Evolutionary conservation across 2,888 invertebrate species (phyloP), one percentile per base, ranked within the genome.

Genomic region (Cryptus armator): DNA sequence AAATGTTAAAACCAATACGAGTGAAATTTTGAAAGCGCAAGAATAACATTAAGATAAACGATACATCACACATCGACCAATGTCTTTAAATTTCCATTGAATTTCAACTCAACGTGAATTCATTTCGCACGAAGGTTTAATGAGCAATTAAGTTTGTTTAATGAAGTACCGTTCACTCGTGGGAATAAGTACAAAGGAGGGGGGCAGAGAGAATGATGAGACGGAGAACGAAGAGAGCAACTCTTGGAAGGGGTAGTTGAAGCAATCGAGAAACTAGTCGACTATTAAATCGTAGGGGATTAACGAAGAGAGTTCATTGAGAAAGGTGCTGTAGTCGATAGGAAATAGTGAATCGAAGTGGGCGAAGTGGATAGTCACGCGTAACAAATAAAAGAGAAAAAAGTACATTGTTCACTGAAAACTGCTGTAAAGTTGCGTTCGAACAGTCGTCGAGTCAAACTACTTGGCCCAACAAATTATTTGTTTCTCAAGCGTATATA

Each of bases 381-480:
- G 46, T 53, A 67, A 24, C n/a, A 29, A 48, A 48, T 32, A 70
- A 12, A 16, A 32, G 37, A 70, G 43, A 37, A 66, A 64, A 71
- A 82, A 12, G 14, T 7, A 6, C 7, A 53, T 10, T 29, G 24
- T 66, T 14, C 19, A 12, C n/a, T 1, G 66, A 53, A 76, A 76
- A 51, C 43, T 66, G 51, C 12, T 59, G 53, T 67, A 32, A 56
- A 37, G 19, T 66, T 66, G 74, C 44, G 83, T 71, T 48, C 29
- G 66, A 80, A 75, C 66, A 56, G 71, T 59, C 66, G 46, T 84
- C 14, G 80, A 64, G 56, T 44, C 16, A 9, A 59, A 79, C 66
- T 56, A 80, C 80, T 80, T 53, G 67, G 37, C 16, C 62, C 53
- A 7, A 19, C 9, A 43, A 64, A 48, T 74, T 59, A 29, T 48